Base-by-base conservation (phyloP, 92 coral and sea anemone species). In the Epizoanthus rinbou region DNA sequence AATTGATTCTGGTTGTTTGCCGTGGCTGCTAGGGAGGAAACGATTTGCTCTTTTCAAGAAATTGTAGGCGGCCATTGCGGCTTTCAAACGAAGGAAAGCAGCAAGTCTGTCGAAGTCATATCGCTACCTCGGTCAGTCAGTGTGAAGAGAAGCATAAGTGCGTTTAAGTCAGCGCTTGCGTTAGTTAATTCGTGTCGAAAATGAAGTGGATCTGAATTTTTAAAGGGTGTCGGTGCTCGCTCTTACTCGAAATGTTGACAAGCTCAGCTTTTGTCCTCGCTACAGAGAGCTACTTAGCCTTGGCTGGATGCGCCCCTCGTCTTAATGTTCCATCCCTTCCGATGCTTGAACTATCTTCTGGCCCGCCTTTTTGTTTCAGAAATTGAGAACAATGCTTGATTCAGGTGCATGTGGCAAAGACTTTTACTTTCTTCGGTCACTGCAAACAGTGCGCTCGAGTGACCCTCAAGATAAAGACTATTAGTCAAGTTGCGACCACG, bases 351-450 rank as follows among this genome's bases (percentile, higher is more conserved):
- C 79, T 70, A 70, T 22, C 57, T 58, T 83, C 86, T 75, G 59
- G 39, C 63, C 72, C 5, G 37, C n/a, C 76, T 60, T 78, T 78
- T 79, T 63, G 59, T 79, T 60, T 79, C 53, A 54, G 17, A 79
- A 79, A 64, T 65, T 75, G 88, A 83, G 82, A 71, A 68, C 76
- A 83, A 53, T 83, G 13, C 41, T 73, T 83, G 74, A 68, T 80
- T 80, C 52, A 90, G 94, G 94, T 87, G 57, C 91, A 90, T 54
- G 89, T 90, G 16, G 79, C 87, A 62, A 81, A 91, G 87, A 56
- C 69, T 24, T 88, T 86, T 5, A 81, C 57, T 47, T 78, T 91
- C 11, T 83, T 89, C 5, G 94, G 88, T 67, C 94, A 91, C 72
- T 85, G 94, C 83, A 91, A 86, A 81, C 67, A 69, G 3, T 91